Conservation (phyloP, 2,888 invertebrate species). For the Meteorus cinctellus region DNA sequence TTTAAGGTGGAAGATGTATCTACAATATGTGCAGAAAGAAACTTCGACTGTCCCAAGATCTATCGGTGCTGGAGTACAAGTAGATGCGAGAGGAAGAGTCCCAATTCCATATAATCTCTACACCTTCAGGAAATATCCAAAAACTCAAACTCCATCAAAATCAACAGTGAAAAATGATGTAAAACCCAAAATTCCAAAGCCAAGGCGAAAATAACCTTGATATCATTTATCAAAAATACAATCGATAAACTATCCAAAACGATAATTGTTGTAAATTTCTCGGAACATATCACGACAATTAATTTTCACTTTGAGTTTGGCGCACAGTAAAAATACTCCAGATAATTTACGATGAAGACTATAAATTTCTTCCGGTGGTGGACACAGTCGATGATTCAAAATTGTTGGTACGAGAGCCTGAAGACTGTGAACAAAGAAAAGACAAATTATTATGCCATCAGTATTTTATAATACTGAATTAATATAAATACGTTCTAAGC, state of each 20-base stretch:
- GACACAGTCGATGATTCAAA: slow-evolving; percentile 92
- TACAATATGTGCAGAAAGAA: slow-evolving; percentile 47
- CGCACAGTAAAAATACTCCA: slow-evolving; percentile 93
- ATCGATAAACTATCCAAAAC: slow-evolving; percentile 63
- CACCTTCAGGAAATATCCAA: not conserved
- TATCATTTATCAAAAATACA: not conserved
- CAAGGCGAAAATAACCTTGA: slow-evolving; percentile 13
- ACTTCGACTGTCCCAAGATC: slow-evolving; percentile 41
- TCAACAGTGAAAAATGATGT: not conserved
- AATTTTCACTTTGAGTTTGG: slow-evolving; percentile 88
- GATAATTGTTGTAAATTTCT: slow-evolving; percentile 83
- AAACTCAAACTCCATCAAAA: not conserved
- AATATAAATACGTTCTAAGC: slow-evolving; percentile 5
- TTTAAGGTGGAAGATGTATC: slow-evolving; percentile 52
- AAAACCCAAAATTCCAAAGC: slow-evolving; percentile 43
- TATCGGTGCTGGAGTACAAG: not conserved
- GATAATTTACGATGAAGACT: slow-evolving; percentile 97
- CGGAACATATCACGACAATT: slow-evolving; percentile 89
- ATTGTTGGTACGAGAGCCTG: slow-evolving; percentile 94
- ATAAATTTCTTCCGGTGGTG: slow-evolving; percentile 99
- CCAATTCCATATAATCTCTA: not conserved
- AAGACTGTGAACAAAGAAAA: slow-evolving; percentile 73
- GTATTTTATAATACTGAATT: too few relatives aligned
- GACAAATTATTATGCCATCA: slow-evolving; percentile 8
- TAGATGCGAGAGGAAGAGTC: not conserved